A percentile compares a stretch with the other conserved stretches of the same genome.
phyloP scores from a whole-genome alignment of 2,113 vertebrate genomes.

The Mola mola region DNA sequence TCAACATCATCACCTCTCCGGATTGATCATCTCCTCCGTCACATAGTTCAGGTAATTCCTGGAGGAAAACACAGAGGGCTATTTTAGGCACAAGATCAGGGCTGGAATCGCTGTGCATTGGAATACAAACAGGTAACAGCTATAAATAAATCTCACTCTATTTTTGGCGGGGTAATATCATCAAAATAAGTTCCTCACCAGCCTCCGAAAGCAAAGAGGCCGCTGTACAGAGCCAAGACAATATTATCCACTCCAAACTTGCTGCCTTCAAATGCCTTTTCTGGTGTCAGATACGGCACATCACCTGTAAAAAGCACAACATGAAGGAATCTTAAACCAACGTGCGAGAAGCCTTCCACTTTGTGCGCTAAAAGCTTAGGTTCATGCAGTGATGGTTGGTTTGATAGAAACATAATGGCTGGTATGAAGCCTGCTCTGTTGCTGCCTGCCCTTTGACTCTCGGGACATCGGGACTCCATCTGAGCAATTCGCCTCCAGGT shows the following conservation, averaged over 20 bases:
- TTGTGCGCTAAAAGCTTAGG: no score
- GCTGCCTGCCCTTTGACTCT: slow-evolving; percentile 7
- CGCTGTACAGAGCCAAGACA: slow-evolving; percentile 80
- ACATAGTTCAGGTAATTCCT: slow-evolving; percentile 84
- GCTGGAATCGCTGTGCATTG: no score
- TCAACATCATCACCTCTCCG: slow-evolving; percentile 77
- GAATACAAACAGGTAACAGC: no score
- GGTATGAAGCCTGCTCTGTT: background rate
- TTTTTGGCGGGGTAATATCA: background rate
- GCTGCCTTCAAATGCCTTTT: slow-evolving; percentile 77
- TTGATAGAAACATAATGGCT: background rate
- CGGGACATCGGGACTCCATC: slow-evolving; percentile 30
- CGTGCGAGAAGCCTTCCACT: no score
- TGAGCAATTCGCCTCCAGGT: slow-evolving; percentile 9
- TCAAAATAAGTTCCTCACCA: slow-evolving; percentile 68
- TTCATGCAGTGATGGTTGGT: no score
- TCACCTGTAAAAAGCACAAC: no score
- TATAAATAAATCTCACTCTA: background rate
- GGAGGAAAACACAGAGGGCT: background rate
- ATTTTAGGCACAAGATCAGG: background rate
- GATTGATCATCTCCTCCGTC: slow-evolving; percentile 82
- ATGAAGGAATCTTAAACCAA: no score
- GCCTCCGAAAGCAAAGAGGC: slow-evolving; percentile 82
- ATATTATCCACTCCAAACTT: slow-evolving; percentile 76
- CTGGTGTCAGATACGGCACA: slow-evolving; percentile 72